phyloP scores from a whole-genome alignment of 2,888 invertebrate species.

The Priocnemis perturbator region DNA sequence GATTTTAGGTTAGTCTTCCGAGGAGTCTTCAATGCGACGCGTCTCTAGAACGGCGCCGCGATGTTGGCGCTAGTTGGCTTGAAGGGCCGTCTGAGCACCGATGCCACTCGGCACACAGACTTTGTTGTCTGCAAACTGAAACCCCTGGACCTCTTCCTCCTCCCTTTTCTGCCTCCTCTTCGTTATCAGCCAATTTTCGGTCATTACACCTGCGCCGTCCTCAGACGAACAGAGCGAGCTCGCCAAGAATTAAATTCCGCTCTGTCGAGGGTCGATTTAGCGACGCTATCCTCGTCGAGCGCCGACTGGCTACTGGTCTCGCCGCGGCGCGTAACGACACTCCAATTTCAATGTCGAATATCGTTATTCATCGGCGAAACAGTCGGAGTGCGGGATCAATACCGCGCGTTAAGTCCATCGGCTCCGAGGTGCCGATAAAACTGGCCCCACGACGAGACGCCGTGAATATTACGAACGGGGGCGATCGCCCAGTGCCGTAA shows the following conservation, averaged over 20 bases:
- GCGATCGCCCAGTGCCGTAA: conserved; percentile 33
- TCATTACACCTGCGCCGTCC: no score
- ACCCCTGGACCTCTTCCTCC: conserved; percentile 19
- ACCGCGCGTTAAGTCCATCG: conserved; percentile 9
- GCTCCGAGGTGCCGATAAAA: not conserved
- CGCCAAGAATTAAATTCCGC: no score
- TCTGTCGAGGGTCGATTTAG: no score
- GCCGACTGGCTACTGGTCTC: no score
- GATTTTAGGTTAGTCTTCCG: conserved; percentile 43
- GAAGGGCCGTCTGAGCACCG: conserved; percentile 60
- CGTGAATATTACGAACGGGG: conserved; percentile 26
- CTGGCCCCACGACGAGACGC: conserved; percentile 14
- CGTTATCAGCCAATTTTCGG: not conserved
- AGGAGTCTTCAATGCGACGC: conserved; percentile 44
- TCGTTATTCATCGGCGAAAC: conserved; percentile 13
- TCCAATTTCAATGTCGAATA: not conserved
- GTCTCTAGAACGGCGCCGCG: conserved; percentile 14
- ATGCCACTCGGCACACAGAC: conserved; percentile 60
- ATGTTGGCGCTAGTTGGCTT: conserved; percentile 45
- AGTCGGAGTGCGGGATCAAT: not conserved
- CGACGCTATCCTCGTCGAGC: no score
- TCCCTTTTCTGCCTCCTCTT: conserved; percentile 15
- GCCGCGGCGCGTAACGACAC: no score
- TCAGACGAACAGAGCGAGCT: no score
- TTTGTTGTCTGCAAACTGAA: conserved; percentile 63